Evolutionary conservation across 35 echinoderm and acorn worm species (phyloP), one percentile per base, ranked within the genome.

Genomic region (Apostichopus parvimensis): DNA sequence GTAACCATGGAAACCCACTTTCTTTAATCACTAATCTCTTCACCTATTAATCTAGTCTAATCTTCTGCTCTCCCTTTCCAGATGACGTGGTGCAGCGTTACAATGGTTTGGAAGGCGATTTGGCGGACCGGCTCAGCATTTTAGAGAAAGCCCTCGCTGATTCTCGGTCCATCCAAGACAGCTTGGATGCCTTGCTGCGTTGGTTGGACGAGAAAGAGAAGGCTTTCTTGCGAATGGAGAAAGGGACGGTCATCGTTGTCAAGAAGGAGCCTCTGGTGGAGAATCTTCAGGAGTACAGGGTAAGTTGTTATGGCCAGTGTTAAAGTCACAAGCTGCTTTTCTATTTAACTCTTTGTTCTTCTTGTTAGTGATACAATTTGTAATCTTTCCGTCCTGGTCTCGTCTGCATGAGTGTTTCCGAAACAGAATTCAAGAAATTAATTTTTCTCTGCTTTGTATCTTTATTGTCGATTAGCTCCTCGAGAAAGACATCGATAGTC

Each of bases 191-290:
- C 53, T 92, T 99, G 58, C 89, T 99, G 56, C 91, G 93, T 76
- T 99, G 97, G 97, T 94, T 99, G 71, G 95, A 99, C 26, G 97
- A 99, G 53, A 99, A 99, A 81, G 97, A 96, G 93, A 95, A 95
- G 92, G 92, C 92, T 6, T 78, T 96, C 64, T 82, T 96, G 54
- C 91, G 91, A 68, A 91, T 99, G 93, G 83, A 92, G 87, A 96
- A 99, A 82, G 97, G 93, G 53, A 99, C 95, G 15, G 94, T 94
- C 58, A 96, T 99, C 70, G 93, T 96, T 9, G 93, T 96, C 90
- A 99, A 96, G 93, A 99, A 99, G 84, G 95, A 96, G 78, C 94
- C 93, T 58, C 64, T 99, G 72, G 95, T 99, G 55, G 97, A 99
- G 70, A 93, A 94, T 59, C 79, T 99, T 0, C 97, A 99, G 87